Base-by-base conservation (phyloP, 1,140 invertebrate genomes). In the Pseudomyrmex flavicornis region DNA sequence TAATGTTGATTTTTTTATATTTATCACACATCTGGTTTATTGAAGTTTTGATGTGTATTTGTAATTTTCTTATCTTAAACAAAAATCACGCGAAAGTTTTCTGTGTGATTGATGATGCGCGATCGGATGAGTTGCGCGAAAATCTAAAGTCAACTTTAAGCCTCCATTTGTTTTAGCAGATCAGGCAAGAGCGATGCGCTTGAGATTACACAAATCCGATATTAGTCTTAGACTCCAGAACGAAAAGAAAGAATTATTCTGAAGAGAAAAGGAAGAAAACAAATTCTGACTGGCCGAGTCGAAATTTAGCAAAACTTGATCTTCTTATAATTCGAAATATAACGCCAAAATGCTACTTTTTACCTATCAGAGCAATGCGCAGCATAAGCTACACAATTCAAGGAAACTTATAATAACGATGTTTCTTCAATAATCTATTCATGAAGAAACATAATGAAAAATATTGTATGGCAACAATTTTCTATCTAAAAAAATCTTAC, bases 141-240 rank as follows among this genome's bases (percentile, higher is more conserved):
- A 77, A 77, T 68, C 50, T 46, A 68, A 68, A 77, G 75, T 77
- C 62, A 77, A 77, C 62, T 77, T 77, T 77, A 77, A 68, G 50
- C 50, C 17, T 62, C 62, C 75, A 77, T 77, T 63, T 77, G 62
- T 77, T 77, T 48, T 63, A 68, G 68, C 62, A 77, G 50, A 68
- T 77, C 75, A 77, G 52, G 68, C 26, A 54, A 56, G 50, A 54
- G 26, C 26, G 50, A 77, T 77, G 75, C 48, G 20, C 35, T 66
- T 62, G 52, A 77, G 75, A 77, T 77, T 77, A 77, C 62, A 17
- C 75, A 77, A 77, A 77, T 77, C 62, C 62, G 62, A 68, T 77
- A 77, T 77, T 68, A 77, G 62, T 77, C 62, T 77, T 77, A 44
- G 74, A 17, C 26, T 77, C n/a, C 12, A 46, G 62, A 8, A 48